phyloP scores from a whole-genome alignment of 2,888 invertebrate species.

The Periphyllus acericola region DNA sequence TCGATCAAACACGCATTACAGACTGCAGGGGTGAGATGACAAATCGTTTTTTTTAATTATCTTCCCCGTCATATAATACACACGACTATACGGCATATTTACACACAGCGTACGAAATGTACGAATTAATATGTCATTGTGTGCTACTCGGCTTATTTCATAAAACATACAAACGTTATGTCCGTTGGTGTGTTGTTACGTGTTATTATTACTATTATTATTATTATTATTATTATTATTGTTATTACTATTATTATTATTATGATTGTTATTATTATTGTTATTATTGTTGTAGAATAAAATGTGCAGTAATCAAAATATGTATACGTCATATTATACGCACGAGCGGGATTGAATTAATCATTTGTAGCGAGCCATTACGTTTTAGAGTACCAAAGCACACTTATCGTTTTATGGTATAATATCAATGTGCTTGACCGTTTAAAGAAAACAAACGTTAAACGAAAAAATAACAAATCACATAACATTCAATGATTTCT shows the following conservation, averaged over 20 bases:
- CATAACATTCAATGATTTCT: no score
- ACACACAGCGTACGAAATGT: neutral
- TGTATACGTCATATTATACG: neutral
- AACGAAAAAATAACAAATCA: no score
- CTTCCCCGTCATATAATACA: neutral
- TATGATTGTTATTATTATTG: neutral
- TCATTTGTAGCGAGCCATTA: no score
- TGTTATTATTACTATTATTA: neutral
- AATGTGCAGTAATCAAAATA: neutral
- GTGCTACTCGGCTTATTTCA: neutral
- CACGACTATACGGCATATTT: no score
- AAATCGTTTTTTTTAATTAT: conserved; percentile 44
- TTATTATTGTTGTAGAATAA: neutral
- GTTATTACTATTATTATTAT: neutral
- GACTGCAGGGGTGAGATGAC: conserved; percentile 15
- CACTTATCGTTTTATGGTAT: no score
- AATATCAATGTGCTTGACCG: no score
- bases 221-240: neutral
- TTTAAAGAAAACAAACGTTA: no score
- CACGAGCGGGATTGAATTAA: neutral
- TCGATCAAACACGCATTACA: conserved; percentile 42
- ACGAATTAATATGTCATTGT: neutral
- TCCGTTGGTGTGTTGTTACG: neutral
- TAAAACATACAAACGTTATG: neutral
- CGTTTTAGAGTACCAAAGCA: no score